A percentile compares a stretch with the other conserved stretches of the same genome.
phyloP scores from a whole-genome alignment of 2,888 invertebrate species.

The Hydriomena furcata region DNA sequence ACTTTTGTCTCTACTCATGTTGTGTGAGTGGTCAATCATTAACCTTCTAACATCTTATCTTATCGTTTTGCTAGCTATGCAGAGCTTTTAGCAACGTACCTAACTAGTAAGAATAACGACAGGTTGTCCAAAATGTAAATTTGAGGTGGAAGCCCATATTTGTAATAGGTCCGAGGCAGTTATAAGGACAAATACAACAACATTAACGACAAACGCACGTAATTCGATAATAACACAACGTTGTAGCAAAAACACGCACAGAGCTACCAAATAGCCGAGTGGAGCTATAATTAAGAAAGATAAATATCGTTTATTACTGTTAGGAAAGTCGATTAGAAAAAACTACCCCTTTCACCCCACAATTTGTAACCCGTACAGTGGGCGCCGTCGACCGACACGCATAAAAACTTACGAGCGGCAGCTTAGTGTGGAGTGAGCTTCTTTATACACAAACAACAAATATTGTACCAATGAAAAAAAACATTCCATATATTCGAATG shows the following conservation, averaged over 20 bases:
- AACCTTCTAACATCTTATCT: no score
- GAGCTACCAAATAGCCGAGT: conserved; percentile 76
- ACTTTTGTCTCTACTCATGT: no score
- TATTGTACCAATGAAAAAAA: neutral
- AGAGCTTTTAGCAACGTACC: no score
- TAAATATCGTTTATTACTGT: conserved; percentile 84
- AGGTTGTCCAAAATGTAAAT: neutral
- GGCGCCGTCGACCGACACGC: conserved; percentile 74
- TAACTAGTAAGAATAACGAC: no score
- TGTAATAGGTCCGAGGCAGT: conserved; percentile 38
- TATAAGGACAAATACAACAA: conserved; percentile 52
- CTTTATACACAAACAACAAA: conserved; percentile 34
- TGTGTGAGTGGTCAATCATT: no score
- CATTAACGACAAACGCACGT: conserved; percentile 69
- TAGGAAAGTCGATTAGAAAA: conserved; percentile 83
- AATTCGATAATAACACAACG: conserved; percentile 79
- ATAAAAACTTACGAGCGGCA: conserved; percentile 65
- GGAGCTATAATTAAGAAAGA: conserved; percentile 83
- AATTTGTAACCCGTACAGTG: conserved; percentile 84
- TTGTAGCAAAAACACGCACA: conserved; percentile 73
- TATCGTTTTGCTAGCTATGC: no score
- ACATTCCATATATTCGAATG: no score
- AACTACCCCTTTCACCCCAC: conserved; percentile 84
- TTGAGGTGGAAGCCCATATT: conserved; percentile 23
- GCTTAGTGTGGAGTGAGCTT: conserved; percentile 51